Conservation (phyloP, 1,140 invertebrate genomes). For the Meloidogyne hapla region DNA sequence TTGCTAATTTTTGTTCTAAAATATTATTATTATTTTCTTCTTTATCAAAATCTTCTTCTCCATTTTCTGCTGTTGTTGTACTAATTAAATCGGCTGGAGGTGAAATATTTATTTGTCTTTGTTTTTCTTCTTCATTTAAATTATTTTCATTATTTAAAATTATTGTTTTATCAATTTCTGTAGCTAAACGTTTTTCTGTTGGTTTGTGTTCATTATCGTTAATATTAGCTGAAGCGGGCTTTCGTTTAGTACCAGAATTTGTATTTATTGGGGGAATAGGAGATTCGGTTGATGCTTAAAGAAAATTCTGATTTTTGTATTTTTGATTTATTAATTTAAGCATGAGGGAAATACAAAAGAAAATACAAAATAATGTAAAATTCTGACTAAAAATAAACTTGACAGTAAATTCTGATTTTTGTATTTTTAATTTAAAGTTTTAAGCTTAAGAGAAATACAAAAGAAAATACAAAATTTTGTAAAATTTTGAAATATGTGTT, state of each 20-base stretch:
- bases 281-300: not conserved
- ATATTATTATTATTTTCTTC: not conserved
- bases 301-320: no score
- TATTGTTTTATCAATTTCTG: not conserved
- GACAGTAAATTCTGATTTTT: no score
- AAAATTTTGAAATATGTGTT: no score
- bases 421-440: no score
- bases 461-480: no score
- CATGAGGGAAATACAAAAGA: not conserved
- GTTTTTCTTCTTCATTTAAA: not conserved
- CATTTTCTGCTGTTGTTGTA: not conserved
- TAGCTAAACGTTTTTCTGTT: not conserved
- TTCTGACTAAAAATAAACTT: no score
- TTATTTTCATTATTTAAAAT: no score
- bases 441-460: no score
- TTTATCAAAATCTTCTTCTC: not conserved
- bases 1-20: no score
- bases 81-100: not conserved
- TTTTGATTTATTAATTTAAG: no score
- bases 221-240: not conserved
- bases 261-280: not conserved
- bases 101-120: not conserved
- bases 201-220: not conserved
- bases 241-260: not conserved
- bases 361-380: not conserved